These are phyloP conservation scores for Coelogynopora nodosa DNA, from an alignment of 2,888 invertebrate species.

Conservation along the genomic window DNA sequence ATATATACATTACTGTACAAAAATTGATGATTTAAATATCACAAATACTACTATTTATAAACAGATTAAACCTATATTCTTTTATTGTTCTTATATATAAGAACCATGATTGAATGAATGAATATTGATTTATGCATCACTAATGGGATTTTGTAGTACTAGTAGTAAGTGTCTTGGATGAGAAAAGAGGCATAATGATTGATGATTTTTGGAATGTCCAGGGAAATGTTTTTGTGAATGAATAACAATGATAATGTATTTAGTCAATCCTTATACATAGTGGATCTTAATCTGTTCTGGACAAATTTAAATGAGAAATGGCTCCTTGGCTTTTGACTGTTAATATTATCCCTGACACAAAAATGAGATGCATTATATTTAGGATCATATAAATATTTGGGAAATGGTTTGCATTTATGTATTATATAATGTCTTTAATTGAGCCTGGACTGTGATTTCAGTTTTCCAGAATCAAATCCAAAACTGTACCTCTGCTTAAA, in stretches of 20 bases:
- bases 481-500: too few relatives aligned
- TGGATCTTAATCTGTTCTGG: slow-evolving; percentile 5
- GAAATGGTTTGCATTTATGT: not conserved
- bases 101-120: not conserved
- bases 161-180: not conserved
- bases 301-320: not conserved
- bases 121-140: not conserved
- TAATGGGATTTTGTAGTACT: not conserved
- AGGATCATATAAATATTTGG: too few relatives aligned
- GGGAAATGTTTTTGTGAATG: not conserved
- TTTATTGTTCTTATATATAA: not conserved
- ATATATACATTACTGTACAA: slow-evolving; percentile 1
- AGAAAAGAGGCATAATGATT: slow-evolving; percentile 2
- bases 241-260: slow-evolving; percentile 16
- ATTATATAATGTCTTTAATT: not conserved
- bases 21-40: not conserved
- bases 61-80: not conserved
- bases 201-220: slow-evolving; percentile 9
- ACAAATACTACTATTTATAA: slow-evolving; percentile 10
- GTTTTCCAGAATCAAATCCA: not conserved
- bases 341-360: too few relatives aligned
- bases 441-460: not conserved
- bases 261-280: not conserved
- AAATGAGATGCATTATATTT: too few relatives aligned
- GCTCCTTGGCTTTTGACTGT: slow-evolving; percentile 5